phyloP scores from a whole-genome alignment of 1,140 invertebrate species.

The Papilio polyxenes region DNA sequence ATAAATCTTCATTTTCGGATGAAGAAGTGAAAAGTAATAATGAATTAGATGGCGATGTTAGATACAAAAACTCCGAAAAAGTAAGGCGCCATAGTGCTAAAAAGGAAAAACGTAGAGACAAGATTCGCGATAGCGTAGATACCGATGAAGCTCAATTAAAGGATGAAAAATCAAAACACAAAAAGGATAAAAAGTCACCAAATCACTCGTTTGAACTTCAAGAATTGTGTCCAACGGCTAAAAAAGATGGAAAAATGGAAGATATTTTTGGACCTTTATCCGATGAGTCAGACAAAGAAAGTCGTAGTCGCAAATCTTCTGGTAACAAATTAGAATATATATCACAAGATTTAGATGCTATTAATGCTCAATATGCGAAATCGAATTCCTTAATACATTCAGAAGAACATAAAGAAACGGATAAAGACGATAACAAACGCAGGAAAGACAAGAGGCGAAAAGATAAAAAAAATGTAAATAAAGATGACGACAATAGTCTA shows the following conservation, averaged over 20 bases:
- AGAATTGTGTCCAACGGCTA: constrained; percentile 64
- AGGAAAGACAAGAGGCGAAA: constrained; percentile 87
- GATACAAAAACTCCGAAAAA: constrained; percentile 79
- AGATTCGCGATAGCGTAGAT: constrained; percentile 82
- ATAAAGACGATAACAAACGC: constrained; percentile 81
- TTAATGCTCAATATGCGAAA: constrained; percentile 48
- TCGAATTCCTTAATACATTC: constrained; percentile 36
- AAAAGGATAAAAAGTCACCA: constrained; percentile 81
- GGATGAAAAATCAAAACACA: constrained; percentile 82
- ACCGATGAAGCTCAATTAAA: constrained; percentile 68
- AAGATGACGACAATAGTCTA: constrained; percentile 88
- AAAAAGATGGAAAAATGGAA: constrained; percentile 89
- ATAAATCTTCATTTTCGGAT: constrained; percentile 84
- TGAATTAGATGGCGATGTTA: constrained; percentile 57
- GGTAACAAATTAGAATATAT: constrained; percentile 52
- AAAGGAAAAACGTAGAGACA: constrained; percentile 87
- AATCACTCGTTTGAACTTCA: constrained; percentile 55
- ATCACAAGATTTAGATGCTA: constrained; percentile 49
- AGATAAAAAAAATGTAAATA: constrained; percentile 79
- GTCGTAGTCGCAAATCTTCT: constrained; percentile 36
- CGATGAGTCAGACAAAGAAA: constrained; percentile 83
- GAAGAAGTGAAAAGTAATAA: constrained; percentile 79
- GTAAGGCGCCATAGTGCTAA: constrained; percentile 84
- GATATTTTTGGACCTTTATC: constrained; percentile 93
- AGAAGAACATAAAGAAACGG: constrained; percentile 70